Conservation (phyloP, 1,140 invertebrate genomes). For the Tetramorium parvispinum region DNA sequence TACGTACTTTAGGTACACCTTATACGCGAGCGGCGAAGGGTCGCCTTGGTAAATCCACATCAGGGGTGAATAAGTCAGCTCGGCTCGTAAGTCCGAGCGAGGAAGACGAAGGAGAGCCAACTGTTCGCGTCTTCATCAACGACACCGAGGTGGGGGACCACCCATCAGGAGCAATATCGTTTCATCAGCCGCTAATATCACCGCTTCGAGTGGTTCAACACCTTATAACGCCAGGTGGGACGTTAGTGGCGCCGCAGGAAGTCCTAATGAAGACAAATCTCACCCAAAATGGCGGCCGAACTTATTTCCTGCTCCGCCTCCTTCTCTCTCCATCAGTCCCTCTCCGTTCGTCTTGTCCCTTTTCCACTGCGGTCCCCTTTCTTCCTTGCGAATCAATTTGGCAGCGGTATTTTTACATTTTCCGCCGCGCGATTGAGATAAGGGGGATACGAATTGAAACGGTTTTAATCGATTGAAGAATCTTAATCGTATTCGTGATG, state of each 20-base stretch:
- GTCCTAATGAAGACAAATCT: slow-evolving; percentile 85
- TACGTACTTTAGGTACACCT: slow-evolving; percentile 29
- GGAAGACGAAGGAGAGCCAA: slow-evolving; percentile 72
- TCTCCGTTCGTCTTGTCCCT: neutral
- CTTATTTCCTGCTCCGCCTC: slow-evolving; percentile 78
- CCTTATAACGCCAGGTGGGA: slow-evolving; percentile 83
- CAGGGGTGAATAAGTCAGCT: slow-evolving; percentile 55
- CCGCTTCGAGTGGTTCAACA: slow-evolving; percentile 80
- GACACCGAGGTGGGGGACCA: slow-evolving; percentile 76
- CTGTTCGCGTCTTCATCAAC: slow-evolving; percentile 77
- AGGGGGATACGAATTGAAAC: slow-evolving; percentile 24
- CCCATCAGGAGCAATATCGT: slow-evolving; percentile 81
- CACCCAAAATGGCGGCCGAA: slow-evolving; percentile 80
- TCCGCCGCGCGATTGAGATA: slow-evolving; percentile 1
- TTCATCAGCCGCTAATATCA: slow-evolving; percentile 81
- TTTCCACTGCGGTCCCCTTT: slow-evolving; percentile 5
- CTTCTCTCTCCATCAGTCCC: slow-evolving; percentile 34
- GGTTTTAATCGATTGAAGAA: slow-evolving; percentile 5
- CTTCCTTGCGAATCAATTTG: slow-evolving; percentile 46
- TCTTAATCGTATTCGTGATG: neutral
- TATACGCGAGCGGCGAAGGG: slow-evolving; percentile 27
- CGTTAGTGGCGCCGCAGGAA: slow-evolving; percentile 80
- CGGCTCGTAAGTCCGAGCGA: slow-evolving; percentile 55
- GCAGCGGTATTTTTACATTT: slow-evolving; percentile 44
- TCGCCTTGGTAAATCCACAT: slow-evolving; percentile 53